These are phyloP conservation scores for Oxyura jamaicensis DNA, from an alignment of 2,113 vertebrate genomes.

Conservation along the genomic window DNA sequence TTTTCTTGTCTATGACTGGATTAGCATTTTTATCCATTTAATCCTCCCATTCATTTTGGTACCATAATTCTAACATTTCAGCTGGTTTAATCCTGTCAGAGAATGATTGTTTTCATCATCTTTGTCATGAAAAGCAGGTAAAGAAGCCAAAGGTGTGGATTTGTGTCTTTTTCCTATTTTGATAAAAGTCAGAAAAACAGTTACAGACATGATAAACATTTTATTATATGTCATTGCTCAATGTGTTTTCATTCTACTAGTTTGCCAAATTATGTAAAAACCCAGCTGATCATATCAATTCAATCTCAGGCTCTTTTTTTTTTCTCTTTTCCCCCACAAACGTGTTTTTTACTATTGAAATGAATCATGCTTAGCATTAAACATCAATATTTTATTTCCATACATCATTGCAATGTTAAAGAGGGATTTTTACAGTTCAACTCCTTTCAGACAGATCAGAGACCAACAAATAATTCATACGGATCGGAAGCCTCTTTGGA, in stretches of 20 bases:
- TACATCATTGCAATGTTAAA: background rate
- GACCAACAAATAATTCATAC: background rate
- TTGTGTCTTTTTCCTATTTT: background rate
- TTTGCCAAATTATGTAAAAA: constrained; percentile 2
- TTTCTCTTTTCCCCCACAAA: background rate
- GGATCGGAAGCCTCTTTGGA: background rate
- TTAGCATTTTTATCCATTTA: constrained; percentile 37
- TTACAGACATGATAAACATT: background rate
- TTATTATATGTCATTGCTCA: background rate
- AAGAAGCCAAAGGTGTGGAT: background rate
- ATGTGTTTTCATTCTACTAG: background rate
- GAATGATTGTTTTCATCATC: background rate
- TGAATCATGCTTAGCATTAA: background rate
- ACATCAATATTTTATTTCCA: constrained; percentile 5
- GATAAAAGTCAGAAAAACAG: background rate
- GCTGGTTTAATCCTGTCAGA: background rate
- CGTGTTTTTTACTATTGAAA: background rate
- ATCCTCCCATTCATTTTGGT: constrained; percentile 20
- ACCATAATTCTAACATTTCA: constrained; percentile 7
- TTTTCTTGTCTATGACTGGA: background rate
- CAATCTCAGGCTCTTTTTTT: background rate
- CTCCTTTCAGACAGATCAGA: background rate
- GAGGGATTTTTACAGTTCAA: background rate
- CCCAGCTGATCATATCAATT: background rate
- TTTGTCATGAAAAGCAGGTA: background rate